Evolutionary conservation across 2,113 vertebrate species (phyloP).

Genomic region (Illadopsis cleaveri): DNA sequence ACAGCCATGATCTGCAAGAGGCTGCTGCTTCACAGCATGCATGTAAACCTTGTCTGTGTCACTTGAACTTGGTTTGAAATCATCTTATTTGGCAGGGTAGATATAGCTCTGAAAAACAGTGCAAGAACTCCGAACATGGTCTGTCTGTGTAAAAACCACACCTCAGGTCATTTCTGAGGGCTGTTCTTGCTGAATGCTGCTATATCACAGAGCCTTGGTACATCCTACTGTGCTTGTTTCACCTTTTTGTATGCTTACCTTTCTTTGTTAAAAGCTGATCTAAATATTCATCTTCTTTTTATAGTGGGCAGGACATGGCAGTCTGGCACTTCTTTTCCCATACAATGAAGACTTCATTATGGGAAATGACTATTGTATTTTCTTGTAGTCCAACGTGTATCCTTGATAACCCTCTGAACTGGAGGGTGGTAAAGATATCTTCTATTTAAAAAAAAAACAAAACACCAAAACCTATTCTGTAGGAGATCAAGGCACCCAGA

Average conservation of each 20-base stretch:
- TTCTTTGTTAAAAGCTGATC: background rate
- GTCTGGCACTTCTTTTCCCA: background rate
- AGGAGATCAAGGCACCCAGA: background rate
- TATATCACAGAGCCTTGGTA: background rate
- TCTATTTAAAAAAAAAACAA: background rate
- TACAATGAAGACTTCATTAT: background rate
- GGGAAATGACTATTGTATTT: background rate
- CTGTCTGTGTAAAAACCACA: background rate
- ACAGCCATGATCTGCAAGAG: background rate
- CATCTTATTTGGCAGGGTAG: background rate
- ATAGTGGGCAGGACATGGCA: background rate
- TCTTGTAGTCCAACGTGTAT: background rate
- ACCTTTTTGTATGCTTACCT: background rate
- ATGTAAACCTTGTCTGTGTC: fast-evolving
- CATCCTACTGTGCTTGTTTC: background rate
- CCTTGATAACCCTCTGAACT: background rate
- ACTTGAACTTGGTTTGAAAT: background rate
- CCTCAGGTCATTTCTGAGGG: background rate
- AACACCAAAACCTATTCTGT: background rate
- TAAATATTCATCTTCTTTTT: background rate
- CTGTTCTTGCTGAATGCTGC: background rate
- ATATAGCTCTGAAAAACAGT: background rate
- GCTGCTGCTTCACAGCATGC: background rate
- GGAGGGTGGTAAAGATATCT: background rate
- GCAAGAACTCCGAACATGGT: background rate